These are phyloP conservation scores for Phania funesta DNA, from an alignment of 2,888 invertebrate species.

Conservation along the genomic window DNA sequence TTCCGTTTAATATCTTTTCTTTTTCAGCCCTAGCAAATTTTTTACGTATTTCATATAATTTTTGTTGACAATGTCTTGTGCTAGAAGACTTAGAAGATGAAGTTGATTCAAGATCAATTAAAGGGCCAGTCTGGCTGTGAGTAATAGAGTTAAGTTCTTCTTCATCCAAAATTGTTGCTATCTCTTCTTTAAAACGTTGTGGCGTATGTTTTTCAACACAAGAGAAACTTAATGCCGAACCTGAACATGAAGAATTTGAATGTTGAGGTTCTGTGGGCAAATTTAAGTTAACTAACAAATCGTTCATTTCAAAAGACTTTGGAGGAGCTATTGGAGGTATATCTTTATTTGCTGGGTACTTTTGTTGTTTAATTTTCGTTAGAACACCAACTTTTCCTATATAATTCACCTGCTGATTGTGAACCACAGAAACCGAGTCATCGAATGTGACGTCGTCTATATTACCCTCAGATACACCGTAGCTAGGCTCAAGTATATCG, in stretches of 20 bases:
- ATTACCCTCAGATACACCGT: constrained; percentile 8
- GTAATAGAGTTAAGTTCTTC: not conserved
- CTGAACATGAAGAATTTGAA: not conserved
- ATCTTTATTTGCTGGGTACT: constrained; percentile 57
- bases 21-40: constrained; percentile 44
- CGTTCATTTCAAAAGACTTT: constrained; percentile 65
- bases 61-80: constrained; percentile 31
- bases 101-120: constrained; percentile 18
- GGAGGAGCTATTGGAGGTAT: constrained; percentile 67
- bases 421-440: constrained; percentile 68
- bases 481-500: constrained; percentile 21
- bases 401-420: constrained; percentile 44
- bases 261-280: not conserved
- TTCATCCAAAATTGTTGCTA: not conserved
- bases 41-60: constrained; percentile 68
- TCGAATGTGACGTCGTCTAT: constrained; percentile 69
- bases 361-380: constrained; percentile 61
- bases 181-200: not conserved
- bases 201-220: constrained; percentile 19
- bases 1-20: not conserved
- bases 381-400: constrained; percentile 69
- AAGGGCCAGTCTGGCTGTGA: not conserved
- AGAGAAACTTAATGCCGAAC: not conserved
- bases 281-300: not conserved
- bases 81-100: constrained; percentile 18